A percentile compares a stretch with the other conserved stretches of the same genome.
These are phyloP conservation scores for Archegozetes longisetosus DNA, from an alignment of 1,140 invertebrate species.

Conservation along the genomic window DNA sequence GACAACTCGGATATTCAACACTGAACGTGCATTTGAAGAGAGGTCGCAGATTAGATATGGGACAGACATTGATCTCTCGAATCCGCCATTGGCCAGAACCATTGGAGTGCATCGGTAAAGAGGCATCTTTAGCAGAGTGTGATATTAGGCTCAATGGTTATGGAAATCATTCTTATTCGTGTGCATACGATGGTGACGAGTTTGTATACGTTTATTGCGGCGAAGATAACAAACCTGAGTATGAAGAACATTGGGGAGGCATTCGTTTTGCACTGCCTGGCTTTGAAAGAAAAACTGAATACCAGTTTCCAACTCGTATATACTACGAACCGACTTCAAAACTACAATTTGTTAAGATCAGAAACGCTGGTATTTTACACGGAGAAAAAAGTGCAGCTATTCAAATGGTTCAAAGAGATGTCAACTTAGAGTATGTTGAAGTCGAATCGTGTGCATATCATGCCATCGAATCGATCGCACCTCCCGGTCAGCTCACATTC, in stretches of 20 bases:
- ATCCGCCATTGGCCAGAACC: slow-evolving; percentile 93
- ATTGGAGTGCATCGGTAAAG: slow-evolving; percentile 60
- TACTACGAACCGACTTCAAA: slow-evolving; percentile 1
- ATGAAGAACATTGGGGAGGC: slow-evolving; percentile 79
- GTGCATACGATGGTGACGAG: slow-evolving; percentile 59
- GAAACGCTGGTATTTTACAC: slow-evolving; percentile 88
- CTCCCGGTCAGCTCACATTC: slow-evolving; percentile 49
- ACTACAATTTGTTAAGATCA: slow-evolving; percentile 66
- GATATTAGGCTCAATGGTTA: slow-evolving; percentile 73
- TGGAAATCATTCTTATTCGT: slow-evolving; percentile 55
- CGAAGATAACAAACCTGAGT: slow-evolving; percentile 44
- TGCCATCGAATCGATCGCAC: slow-evolving; percentile 79
- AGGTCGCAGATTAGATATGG: slow-evolving; percentile 61
- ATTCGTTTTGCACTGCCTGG: slow-evolving; percentile 73
- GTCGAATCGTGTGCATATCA: slow-evolving; percentile 70
- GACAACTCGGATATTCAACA: slow-evolving; percentile 74
- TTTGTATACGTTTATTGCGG: slow-evolving; percentile 92
- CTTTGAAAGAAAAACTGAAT: slow-evolving; percentile 70
- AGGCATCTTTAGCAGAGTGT: slow-evolving; percentile 66
- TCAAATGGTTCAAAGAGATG: slow-evolving; percentile 46
- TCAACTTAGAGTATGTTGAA: slow-evolving; percentile 43
- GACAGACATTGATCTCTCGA: slow-evolving; percentile 60
- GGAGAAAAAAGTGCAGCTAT: slow-evolving; percentile 85
- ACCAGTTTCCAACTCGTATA: slow-evolving; percentile 36
- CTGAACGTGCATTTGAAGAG: slow-evolving; percentile 70